phyloP scores from a whole-genome alignment of 2,797 vertebrate species.

The Poecilia velifera region DNA sequence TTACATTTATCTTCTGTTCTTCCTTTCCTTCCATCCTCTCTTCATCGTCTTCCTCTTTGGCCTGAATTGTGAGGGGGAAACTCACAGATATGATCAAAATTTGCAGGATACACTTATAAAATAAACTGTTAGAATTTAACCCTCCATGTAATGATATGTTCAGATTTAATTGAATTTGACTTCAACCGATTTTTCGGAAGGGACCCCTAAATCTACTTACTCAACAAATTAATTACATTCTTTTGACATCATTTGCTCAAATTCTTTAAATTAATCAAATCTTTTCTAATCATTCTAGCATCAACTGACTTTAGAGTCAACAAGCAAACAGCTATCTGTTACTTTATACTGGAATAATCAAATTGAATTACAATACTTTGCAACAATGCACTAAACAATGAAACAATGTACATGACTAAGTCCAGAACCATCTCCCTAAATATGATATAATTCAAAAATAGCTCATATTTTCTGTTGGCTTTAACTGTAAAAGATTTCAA shows the following conservation, averaged over 20 bases:
- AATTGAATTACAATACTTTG: neutral
- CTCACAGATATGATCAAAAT: neutral
- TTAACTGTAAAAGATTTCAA: neutral
- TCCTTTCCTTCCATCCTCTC: neutral
- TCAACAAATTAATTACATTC: neutral
- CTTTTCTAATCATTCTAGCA: neutral
- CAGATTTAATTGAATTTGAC: neutral
- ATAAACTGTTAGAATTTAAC: neutral
- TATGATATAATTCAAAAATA: neutral
- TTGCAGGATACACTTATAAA: neutral
- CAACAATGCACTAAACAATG: neutral
- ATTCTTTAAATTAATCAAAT: neutral
- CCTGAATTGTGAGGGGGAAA: slow-evolving; percentile 10
- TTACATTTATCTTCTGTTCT: slow-evolving; percentile 47
- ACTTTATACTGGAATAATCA: neutral
- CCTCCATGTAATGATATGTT: neutral
- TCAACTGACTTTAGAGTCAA: neutral
- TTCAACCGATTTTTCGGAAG: neutral
- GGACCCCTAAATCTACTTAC: neutral
- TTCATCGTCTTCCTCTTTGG: slow-evolving; percentile 35
- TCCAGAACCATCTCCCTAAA: neutral
- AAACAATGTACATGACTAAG: neutral
- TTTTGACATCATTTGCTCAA: neutral
- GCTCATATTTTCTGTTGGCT: neutral
- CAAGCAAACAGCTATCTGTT: neutral